phyloP scores from a whole-genome alignment of 2,113 vertebrate genomes.

The Numenius arquata region DNA sequence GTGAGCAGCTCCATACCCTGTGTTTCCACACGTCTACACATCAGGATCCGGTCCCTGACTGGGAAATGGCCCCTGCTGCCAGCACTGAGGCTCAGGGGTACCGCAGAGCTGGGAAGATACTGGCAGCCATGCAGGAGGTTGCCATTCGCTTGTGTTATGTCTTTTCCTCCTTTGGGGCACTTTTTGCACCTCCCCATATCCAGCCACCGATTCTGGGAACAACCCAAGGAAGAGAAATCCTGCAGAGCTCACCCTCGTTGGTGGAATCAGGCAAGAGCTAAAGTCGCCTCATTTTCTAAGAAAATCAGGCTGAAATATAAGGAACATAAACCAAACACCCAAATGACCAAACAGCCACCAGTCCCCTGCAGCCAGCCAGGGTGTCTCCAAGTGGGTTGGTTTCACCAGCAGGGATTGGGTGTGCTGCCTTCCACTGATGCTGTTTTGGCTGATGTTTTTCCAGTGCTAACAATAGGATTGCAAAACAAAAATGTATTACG shows the following conservation, averaged over 20 bases:
- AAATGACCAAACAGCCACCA: neutral
- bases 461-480: neutral
- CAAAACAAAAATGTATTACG: neutral
- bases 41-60: neutral
- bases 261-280: neutral
- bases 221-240: neutral
- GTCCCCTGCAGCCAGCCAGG: neutral
- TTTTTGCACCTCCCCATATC: neutral
- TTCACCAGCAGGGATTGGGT: neutral
- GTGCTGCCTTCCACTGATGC: neutral
- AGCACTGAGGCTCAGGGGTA: neutral
- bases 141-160: neutral
- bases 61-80: neutral
- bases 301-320: neutral
- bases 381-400: neutral
- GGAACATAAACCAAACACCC: neutral
- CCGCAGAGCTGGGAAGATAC: neutral
- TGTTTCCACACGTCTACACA: neutral
- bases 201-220: fast-evolving
- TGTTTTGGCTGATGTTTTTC: neutral
- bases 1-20: neutral
- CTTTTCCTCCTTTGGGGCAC: neutral
- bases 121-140: neutral
- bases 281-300: neutral
- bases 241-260: neutral